Conservation (phyloP, 1,140 invertebrate genomes). For the Coelopa frigida region DNA sequence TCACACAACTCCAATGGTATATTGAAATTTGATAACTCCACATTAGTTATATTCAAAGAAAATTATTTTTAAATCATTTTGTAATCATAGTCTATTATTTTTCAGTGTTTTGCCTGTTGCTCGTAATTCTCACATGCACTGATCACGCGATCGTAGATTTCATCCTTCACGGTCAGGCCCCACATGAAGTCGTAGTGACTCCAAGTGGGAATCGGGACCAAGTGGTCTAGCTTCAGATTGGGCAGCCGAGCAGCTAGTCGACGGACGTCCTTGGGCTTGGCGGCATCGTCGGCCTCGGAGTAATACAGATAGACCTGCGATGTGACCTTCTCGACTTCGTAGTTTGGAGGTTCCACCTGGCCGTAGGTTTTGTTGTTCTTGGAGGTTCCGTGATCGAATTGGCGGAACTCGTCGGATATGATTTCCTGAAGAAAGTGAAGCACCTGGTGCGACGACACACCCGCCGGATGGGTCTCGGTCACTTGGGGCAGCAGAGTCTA, state of each 20-base stretch:
- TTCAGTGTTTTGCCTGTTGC: too few relatives aligned
- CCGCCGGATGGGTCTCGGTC: constrained; percentile 40
- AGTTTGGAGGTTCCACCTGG: constrained; percentile 46
- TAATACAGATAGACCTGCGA: constrained; percentile 55
- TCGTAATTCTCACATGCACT: too few relatives aligned
- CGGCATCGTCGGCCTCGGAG: constrained; percentile 54
- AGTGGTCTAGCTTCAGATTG: constrained; percentile 40
- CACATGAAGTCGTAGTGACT: constrained; percentile 53
- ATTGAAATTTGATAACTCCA: too few relatives aligned
- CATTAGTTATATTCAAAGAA: too few relatives aligned
- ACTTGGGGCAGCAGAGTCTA: constrained; percentile 30
- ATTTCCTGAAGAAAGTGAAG: constrained; percentile 48
- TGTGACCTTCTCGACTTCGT: constrained; percentile 51
- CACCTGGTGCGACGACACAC: constrained; percentile 47
- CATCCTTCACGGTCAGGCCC: constrained; percentile 44
- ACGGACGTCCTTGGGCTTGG: constrained; percentile 46
- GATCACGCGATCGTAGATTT: constrained; percentile 48
- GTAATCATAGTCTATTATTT: too few relatives aligned
- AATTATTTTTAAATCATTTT: too few relatives aligned
- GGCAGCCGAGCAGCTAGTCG: constrained; percentile 40
- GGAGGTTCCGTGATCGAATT: constrained; percentile 45
- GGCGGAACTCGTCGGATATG: constrained; percentile 30
- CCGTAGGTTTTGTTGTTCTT: constrained; percentile 46
- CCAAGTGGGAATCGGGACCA: constrained; percentile 44
- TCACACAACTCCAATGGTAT: too few relatives aligned